Conservation (phyloP, 2,888 invertebrate genomes). For the Cinara cedri region DNA sequence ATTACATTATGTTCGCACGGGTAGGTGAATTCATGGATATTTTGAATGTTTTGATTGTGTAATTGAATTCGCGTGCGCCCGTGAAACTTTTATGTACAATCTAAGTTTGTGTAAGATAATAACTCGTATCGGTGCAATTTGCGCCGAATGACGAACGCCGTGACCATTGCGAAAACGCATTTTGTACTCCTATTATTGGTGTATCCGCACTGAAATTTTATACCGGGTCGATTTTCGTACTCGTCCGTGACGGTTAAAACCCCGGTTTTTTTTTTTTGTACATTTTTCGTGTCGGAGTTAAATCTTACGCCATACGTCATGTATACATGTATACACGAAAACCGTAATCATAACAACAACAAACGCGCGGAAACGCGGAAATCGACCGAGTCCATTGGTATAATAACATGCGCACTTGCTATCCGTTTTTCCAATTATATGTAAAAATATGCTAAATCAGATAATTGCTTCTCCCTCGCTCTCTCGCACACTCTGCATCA, state of each 20-base stretch:
- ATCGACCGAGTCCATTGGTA: background rate
- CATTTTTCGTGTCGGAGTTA: background rate
- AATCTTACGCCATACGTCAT: background rate
- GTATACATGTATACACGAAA: background rate
- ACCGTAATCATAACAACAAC: background rate
- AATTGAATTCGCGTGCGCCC: no score
- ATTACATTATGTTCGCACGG: no score
- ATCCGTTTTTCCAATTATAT: conserved; percentile 10
- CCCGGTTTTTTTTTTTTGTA: no score
- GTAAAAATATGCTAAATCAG: conserved; percentile 50
- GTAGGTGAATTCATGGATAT: no score
- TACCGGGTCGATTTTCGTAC: background rate
- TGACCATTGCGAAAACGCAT: no score
- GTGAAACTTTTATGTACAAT: no score
- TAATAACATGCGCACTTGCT: background rate
- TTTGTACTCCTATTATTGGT: no score
- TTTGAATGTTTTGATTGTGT: no score
- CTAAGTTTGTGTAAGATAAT: no score
- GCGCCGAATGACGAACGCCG: no score
- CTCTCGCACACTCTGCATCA: background rate
- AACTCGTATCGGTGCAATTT: no score
- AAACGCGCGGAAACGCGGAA: conserved; percentile 28
- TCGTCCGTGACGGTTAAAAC: conserved; percentile 2
- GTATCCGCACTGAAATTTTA: no score
- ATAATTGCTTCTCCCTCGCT: background rate